phyloP scores from a whole-genome alignment of 2,797 vertebrate genomes.

The Alca torda region DNA sequence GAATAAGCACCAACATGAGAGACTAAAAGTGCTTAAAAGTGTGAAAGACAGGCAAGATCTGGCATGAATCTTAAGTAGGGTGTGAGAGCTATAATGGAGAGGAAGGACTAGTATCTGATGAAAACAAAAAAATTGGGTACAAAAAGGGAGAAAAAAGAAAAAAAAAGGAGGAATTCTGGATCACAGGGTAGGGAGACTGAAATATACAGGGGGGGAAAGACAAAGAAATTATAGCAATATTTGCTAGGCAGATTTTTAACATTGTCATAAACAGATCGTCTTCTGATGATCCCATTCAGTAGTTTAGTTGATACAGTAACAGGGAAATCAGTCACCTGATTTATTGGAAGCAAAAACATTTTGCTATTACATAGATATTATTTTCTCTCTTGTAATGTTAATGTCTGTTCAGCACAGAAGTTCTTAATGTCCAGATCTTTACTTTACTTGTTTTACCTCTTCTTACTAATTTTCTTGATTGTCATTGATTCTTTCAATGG shows the following conservation, averaged over 20 bases:
- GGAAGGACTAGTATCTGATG: background rate
- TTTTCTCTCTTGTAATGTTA: background rate
- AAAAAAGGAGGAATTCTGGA: background rate
- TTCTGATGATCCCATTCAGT: background rate
- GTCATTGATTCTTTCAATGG: background rate
- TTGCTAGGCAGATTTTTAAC: background rate
- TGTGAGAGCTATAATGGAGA: background rate
- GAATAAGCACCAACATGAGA: background rate
- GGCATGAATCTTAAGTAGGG: background rate
- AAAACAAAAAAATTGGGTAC: background rate
- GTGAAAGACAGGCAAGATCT: background rate
- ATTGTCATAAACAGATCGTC: background rate
- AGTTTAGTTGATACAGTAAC: background rate
- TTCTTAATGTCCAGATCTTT: background rate
- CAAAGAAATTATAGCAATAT: background rate
- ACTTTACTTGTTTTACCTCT: background rate
- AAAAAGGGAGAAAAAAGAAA: background rate
- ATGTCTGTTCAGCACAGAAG: background rate
- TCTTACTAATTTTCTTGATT: background rate
- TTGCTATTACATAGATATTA: background rate
- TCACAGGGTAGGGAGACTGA: background rate
- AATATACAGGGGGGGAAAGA: background rate
- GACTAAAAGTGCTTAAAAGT: background rate
- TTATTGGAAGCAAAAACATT: background rate
- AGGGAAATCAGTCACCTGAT: background rate